Percentiles rank a stretch among this genome's conserved stretches.
These are phyloP conservation scores for Pangasius djambal DNA, from an alignment of 2,797 vertebrate genomes.

Conservation along the genomic window DNA sequence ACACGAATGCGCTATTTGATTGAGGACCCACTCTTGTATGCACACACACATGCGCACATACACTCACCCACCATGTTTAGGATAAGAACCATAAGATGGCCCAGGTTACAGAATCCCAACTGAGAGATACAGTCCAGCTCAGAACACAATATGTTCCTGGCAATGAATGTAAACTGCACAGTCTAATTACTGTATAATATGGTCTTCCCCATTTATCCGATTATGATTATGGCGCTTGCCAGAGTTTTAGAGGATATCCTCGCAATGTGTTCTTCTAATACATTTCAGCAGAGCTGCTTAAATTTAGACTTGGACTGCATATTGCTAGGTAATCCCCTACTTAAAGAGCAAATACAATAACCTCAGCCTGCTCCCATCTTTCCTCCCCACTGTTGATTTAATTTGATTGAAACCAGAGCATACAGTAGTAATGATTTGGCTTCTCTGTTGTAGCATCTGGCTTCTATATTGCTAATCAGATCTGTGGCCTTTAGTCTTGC, in stretches of 20 bases:
- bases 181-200: constrained; percentile 37
- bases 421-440: constrained; percentile 69
- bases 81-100: constrained; percentile 5
- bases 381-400: constrained; percentile 68
- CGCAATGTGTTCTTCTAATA: constrained; percentile 32
- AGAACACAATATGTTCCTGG: background rate
- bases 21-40: constrained; percentile 14
- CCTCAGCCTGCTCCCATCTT: constrained; percentile 55
- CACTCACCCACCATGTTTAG: background rate
- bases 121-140: background rate
- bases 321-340: constrained; percentile 63
- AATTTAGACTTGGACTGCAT: constrained; percentile 54
- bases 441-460: constrained; percentile 70
- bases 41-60: background rate
- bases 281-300: constrained; percentile 45
- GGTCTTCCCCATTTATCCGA: constrained; percentile 30
- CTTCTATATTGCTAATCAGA: constrained; percentile 67
- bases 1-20: constrained; percentile 37
- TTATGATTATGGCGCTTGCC: constrained; percentile 31
- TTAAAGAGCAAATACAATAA: constrained; percentile 56
- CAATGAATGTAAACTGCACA: constrained; percentile 6
- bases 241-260: constrained; percentile 32
- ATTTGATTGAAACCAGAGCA: constrained; percentile 75
- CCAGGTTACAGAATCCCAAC: constrained; percentile 13
- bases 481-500: constrained; percentile 56